Percentiles rank a stretch among this genome's conserved stretches.
phyloP scores from a whole-genome alignment of 2,797 vertebrate species.

The Crenuchus spilurus region DNA sequence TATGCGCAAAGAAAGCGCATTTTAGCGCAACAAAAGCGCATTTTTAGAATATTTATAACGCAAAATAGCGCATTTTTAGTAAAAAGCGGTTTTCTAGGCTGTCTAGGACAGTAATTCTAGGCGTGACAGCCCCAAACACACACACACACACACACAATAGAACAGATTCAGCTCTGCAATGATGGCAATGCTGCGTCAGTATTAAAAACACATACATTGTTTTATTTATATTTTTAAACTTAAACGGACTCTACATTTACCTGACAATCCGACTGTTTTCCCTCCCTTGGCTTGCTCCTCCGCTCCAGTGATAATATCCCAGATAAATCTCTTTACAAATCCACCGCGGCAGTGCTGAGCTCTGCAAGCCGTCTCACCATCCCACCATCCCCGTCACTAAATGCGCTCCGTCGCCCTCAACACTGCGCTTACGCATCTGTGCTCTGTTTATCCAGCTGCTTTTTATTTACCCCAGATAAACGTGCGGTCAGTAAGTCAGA shows the following conservation, averaged over 20 bases:
- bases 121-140: conserved; percentile 13
- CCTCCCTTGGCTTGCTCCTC: conserved; percentile 8
- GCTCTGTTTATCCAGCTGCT: neutral
- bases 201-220: neutral
- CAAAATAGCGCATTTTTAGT: no score
- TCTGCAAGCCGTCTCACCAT: conserved; percentile 26
- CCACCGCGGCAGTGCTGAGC: conserved; percentile 36
- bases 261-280: conserved; percentile 13
- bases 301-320: conserved; percentile 35
- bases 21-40: no score
- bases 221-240: no score
- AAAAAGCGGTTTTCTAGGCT: neutral
- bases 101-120: conserved; percentile 5
- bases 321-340: conserved; percentile 53
- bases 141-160: neutral
- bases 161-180: conserved; percentile 3
- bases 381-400: conserved; percentile 41
- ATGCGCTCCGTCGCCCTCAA: neutral
- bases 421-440: neutral
- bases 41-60: no score
- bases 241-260: neutral
- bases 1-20: no score
- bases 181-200: conserved; percentile 28
- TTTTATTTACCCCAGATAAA: no score
- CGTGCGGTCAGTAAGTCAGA: neutral